Evolutionary conservation across 2,113 vertebrate species (phyloP).

Genomic region (Eclectus roratus): DNA sequence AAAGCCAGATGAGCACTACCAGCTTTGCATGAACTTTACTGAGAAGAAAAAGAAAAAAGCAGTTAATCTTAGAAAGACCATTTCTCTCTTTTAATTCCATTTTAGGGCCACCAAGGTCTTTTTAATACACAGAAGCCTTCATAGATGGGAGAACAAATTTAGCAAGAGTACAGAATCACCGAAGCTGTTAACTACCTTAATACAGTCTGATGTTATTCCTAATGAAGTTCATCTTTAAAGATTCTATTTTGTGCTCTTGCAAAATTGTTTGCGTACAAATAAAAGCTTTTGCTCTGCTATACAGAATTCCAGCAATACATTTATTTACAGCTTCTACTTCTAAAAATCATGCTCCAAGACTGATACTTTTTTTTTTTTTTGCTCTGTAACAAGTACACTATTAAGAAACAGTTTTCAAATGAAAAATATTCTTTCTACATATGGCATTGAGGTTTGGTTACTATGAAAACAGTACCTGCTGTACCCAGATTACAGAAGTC

Average conservation of each 20-base stretch:
- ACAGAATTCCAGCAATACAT: background rate
- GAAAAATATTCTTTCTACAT: background rate
- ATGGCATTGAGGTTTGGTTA: conserved; percentile 65
- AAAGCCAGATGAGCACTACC: background rate
- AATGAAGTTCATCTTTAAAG: background rate
- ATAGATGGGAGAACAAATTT: background rate
- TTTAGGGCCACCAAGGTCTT: background rate
- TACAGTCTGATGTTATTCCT: background rate
- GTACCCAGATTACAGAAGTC: background rate
- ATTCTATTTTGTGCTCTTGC: background rate
- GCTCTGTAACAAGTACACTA: background rate
- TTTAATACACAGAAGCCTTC: background rate
- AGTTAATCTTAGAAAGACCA: background rate
- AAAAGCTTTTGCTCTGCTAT: background rate
- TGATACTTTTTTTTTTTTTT: background rate
- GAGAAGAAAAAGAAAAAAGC: background rate
- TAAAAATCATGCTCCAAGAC: conserved; percentile 26
- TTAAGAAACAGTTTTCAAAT: conserved; percentile 12
- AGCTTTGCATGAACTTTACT: background rate
- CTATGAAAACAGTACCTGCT: background rate
- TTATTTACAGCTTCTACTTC: conserved; percentile 58
- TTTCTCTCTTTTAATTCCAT: background rate
- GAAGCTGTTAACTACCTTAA: background rate
- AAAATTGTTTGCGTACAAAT: background rate
- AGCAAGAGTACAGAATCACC: background rate